These are phyloP conservation scores for Enoplolaimus lenunculus DNA, from an alignment of 2,888 invertebrate species.

Conservation along the genomic window DNA sequence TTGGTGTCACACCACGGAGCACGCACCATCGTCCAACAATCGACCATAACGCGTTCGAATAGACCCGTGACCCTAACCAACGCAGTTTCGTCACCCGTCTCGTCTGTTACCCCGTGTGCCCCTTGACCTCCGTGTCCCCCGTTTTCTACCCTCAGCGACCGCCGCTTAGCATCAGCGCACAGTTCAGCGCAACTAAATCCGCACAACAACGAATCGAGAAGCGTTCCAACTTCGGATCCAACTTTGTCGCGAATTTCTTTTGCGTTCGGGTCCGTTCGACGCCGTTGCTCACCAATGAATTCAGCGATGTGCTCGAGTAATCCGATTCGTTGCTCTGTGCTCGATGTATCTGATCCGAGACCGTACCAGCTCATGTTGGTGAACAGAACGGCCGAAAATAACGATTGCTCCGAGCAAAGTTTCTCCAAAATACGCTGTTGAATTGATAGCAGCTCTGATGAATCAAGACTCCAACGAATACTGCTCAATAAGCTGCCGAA, in stretches of 20 bases:
- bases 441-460: neutral
- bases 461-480: neutral
- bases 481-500: neutral
- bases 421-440: neutral
- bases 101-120: no score
- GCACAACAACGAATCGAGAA: neutral
- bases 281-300: neutral
- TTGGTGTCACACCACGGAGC: no score
- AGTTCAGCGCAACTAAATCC: no score
- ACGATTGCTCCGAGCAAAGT: neutral
- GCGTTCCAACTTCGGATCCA: neutral
- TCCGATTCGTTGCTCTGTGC: neutral
- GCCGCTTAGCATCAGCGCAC: no score
- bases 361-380: neutral
- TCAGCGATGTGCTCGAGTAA: neutral
- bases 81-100: no score
- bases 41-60: no score
- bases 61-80: no score
- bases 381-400: neutral
- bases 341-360: neutral
- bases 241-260: neutral
- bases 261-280: neutral
- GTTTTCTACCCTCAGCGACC: no score
- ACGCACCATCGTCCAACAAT: no score
- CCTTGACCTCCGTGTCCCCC: no score